Conservation (phyloP, 1,140 invertebrate species). For the Caligus rogercresseyi region DNA sequence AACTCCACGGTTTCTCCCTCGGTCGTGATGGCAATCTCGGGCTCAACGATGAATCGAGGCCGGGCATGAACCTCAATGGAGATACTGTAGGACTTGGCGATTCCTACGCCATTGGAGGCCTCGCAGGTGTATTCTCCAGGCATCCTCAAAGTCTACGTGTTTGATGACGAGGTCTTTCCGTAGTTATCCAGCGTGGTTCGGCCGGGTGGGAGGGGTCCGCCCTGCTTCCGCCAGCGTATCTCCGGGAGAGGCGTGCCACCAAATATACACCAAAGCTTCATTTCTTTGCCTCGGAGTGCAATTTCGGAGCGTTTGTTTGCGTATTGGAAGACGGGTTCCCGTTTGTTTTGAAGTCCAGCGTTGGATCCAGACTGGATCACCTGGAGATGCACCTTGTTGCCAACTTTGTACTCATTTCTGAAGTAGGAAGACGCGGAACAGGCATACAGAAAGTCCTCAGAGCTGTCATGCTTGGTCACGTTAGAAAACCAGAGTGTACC, state of each 20-base stretch:
- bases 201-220: slow-evolving; percentile 40
- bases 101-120: slow-evolving; percentile 70
- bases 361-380: slow-evolving; percentile 56
- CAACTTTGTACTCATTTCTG: slow-evolving; percentile 69
- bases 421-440: slow-evolving; percentile 72
- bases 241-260: slow-evolving; percentile 52
- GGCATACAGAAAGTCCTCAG: slow-evolving; percentile 61
- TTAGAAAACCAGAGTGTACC: slow-evolving; percentile 86
- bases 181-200: slow-evolving; percentile 60
- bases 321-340: slow-evolving; percentile 57
- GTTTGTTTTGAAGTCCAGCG: slow-evolving; percentile 48
- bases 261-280: slow-evolving; percentile 69
- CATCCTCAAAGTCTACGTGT: slow-evolving; percentile 62
- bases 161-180: slow-evolving; percentile 71
- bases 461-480: slow-evolving; percentile 62
- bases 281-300: slow-evolving; percentile 55
- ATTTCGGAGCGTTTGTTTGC: slow-evolving; percentile 65
- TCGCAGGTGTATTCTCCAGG: slow-evolving; percentile 74
- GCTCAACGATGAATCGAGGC: slow-evolving; percentile 83
- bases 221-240: slow-evolving; percentile 58
- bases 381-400: slow-evolving; percentile 53
- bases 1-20: slow-evolving; percentile 78
- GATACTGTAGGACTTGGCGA: slow-evolving; percentile 62
- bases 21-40: slow-evolving; percentile 64
- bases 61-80: slow-evolving; percentile 53